Conservation (phyloP, 2,888 invertebrate species). For the Scelioninae gen. 1 region DNA sequence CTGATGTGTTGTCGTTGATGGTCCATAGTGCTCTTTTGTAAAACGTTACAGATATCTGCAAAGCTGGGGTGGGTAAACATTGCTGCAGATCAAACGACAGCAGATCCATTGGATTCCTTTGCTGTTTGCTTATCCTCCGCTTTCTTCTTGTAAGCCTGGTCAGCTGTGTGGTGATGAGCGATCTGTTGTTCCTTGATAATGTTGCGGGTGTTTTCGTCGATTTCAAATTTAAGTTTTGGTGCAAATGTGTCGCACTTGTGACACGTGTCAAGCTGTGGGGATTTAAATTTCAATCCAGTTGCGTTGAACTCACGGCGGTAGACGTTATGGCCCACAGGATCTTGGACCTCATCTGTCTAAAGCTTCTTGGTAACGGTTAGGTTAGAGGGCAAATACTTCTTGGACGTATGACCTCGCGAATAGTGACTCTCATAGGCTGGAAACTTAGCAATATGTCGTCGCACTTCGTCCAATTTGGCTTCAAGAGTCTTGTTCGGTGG, state of each 20-base stretch:
- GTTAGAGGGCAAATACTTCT: slow-evolving; percentile 49
- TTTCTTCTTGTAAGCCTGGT: slow-evolving; percentile 57
- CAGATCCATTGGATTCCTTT: slow-evolving; percentile 23
- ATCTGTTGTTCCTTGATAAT: slow-evolving; percentile 14
- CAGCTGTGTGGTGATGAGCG: slow-evolving; percentile 44
- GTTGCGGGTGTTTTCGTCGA: slow-evolving; percentile 3
- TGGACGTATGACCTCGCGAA: slow-evolving; percentile 38
- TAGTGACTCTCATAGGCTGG: slow-evolving; percentile 63
- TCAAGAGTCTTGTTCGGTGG: slow-evolving; percentile 29
- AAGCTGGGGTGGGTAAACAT: slow-evolving; percentile 74
- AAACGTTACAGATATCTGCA: slow-evolving; percentile 75
- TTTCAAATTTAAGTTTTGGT: slow-evolving; percentile 30
- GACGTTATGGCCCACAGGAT: slow-evolving; percentile 42
- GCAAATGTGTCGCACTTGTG: slow-evolving; percentile 56
- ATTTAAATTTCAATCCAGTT: slow-evolving; percentile 68
- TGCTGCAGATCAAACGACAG: slow-evolving; percentile 71
- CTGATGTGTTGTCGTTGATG: slow-evolving; percentile 69
- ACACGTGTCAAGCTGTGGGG: slow-evolving; percentile 69
- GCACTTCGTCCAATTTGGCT: slow-evolving; percentile 21
- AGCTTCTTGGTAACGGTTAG: slow-evolving; percentile 37
- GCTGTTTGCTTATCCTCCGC: slow-evolving; percentile 39
- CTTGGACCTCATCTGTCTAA: slow-evolving; percentile 20
- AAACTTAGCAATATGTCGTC: slow-evolving; percentile 38
- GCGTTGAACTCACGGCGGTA: slow-evolving; percentile 53
- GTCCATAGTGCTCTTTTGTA: slow-evolving; percentile 77